These are phyloP conservation scores for Salminus brasiliensis DNA, from an alignment of 2,113 vertebrate genomes.

Conservation along the genomic window DNA sequence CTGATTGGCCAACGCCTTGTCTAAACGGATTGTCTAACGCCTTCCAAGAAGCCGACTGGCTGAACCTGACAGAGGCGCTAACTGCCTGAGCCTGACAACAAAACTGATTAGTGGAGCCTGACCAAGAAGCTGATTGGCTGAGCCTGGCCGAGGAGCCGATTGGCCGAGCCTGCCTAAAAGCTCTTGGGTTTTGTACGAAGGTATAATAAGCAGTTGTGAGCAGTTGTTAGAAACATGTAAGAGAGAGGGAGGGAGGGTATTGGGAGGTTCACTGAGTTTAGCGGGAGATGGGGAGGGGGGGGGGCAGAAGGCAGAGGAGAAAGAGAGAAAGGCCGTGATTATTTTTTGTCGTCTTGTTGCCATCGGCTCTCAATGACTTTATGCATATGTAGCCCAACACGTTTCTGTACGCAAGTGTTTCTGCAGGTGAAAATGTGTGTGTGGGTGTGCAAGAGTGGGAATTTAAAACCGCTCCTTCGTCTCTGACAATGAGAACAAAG, in stretches of 20 bases:
- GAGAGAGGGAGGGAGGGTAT: not conserved
- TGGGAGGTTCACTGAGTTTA: not conserved
- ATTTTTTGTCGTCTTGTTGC: not conserved
- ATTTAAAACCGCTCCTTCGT: constrained; percentile 35
- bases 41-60: too few relatives aligned
- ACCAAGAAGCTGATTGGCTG: not conserved
- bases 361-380: not conserved
- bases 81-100: not conserved
- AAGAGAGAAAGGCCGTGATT: not conserved
- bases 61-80: not conserved
- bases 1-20: too few relatives aligned
- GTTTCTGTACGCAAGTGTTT: not conserved
- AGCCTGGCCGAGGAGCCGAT: not conserved
- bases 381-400: constrained; percentile 14
- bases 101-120: not conserved
- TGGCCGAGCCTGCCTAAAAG: not conserved
- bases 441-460: not conserved
- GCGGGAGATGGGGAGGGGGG: not conserved
- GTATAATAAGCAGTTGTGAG: not conserved
- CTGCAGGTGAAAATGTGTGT: constrained; percentile 11
- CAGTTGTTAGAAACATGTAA: not conserved
- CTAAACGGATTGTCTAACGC: too few relatives aligned
- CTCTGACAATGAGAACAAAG: constrained; percentile 58
- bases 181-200: not conserved
- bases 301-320: not conserved